phyloP scores from a whole-genome alignment of 30 jellyfish, hydroid and myxozoan genomes.

The Aurelia sp. region DNA sequence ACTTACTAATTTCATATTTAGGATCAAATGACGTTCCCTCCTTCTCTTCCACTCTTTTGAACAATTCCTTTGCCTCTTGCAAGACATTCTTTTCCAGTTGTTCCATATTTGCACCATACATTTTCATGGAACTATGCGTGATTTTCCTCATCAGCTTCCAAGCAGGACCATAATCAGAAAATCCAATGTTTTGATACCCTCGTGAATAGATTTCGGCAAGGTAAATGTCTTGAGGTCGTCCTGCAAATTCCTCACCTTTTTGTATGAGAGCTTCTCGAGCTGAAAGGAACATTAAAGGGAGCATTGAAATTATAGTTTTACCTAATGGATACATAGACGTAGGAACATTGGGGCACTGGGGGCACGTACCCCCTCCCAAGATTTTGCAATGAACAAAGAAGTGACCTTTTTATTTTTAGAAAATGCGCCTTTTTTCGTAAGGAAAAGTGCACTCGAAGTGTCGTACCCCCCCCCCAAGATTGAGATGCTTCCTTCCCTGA shows the following conservation, averaged over 20 bases:
- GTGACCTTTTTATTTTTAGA: too few species aligned
- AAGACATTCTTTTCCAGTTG: slow-evolving; percentile 35
- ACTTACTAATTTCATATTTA: slow-evolving; percentile 73
- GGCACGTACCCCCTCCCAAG: too few species aligned
- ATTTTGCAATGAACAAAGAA: too few species aligned
- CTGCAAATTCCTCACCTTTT: slow-evolving; percentile 76
- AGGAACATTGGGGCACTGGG: too few species aligned
- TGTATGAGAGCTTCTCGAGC: slow-evolving; percentile 57
- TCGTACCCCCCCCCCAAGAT: too few species aligned
- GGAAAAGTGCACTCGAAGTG: too few species aligned
- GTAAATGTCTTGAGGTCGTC: slow-evolving; percentile 70
- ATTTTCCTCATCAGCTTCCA: slow-evolving; percentile 73
- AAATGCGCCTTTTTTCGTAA: too few species aligned
- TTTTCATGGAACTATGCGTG: slow-evolving; percentile 75
- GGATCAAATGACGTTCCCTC: slow-evolving; percentile 59
- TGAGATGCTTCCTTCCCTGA: too few species aligned
- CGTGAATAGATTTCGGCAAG: slow-evolving; percentile 58
- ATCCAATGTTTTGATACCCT: slow-evolving; percentile 63
- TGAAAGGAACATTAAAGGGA: neutral
- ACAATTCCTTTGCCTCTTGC: slow-evolving; percentile 42
- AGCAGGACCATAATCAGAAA: slow-evolving; percentile 74
- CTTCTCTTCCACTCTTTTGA: slow-evolving; percentile 28
- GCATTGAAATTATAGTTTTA: too few species aligned
- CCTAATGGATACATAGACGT: too few species aligned
- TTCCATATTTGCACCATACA: slow-evolving; percentile 78